Evolutionary conservation across 2,888 invertebrate genomes (phyloP).

Genomic region (Drosophila incognita): DNA sequence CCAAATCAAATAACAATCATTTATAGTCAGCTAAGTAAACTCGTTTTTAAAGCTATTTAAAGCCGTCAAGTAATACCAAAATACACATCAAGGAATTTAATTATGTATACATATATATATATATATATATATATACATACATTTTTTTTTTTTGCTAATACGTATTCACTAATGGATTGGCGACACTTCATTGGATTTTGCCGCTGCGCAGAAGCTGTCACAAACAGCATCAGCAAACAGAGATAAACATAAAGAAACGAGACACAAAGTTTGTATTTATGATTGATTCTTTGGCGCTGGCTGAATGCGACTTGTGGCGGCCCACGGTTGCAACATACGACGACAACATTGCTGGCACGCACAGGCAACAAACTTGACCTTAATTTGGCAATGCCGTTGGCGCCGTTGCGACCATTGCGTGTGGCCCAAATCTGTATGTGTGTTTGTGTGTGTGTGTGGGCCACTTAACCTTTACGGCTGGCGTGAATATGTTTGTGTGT

Average conservation of each 20-base stretch:
- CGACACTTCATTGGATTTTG: conserved; percentile 36
- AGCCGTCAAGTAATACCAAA: conserved; percentile 44
- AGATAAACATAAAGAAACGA: neutral
- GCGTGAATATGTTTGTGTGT: neutral
- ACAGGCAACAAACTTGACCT: conserved; percentile 67
- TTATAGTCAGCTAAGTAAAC: conserved; percentile 29
- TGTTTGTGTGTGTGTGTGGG: conserved; percentile 30
- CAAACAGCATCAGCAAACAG: conserved; percentile 14
- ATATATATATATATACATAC: too few species aligned
- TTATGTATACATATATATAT: neutral
- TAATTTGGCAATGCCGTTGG: conserved; percentile 57
- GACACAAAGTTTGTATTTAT: conserved; percentile 25
- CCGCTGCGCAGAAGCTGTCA: conserved; percentile 38
- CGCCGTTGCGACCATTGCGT: conserved; percentile 51
- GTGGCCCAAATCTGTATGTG: conserved; percentile 24
- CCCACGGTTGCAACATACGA: conserved; percentile 33
- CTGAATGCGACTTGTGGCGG: conserved; percentile 35
- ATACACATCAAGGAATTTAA: conserved; percentile 24
- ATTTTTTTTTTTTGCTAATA: conserved; percentile 48
- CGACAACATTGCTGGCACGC: conserved; percentile 37
- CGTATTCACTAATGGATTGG: conserved; percentile 65
- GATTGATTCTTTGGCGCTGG: conserved; percentile 52
- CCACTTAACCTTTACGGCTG: conserved; percentile 57
- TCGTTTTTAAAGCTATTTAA: conserved; percentile 44
- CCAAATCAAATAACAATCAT: conserved; percentile 20